phyloP scores from a whole-genome alignment of 64 coral and sea anemone species.

The Montipora foliosa region DNA sequence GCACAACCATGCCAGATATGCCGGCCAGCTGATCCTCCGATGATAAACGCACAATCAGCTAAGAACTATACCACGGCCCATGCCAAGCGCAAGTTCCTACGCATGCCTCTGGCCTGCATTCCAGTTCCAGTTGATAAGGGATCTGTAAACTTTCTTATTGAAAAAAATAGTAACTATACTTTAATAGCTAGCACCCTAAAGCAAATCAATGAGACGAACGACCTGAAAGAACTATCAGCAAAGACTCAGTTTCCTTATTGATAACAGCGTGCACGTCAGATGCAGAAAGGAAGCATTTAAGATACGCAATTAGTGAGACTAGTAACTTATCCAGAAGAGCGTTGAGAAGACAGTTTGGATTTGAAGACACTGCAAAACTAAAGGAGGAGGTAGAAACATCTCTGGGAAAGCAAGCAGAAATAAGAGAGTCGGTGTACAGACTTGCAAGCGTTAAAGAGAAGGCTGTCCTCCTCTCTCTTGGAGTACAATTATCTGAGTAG shows the following conservation, averaged over 20 bases:
- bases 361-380: constrained; percentile 20
- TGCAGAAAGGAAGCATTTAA: constrained; percentile 21
- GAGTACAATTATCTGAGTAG: constrained; percentile 17
- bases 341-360: constrained; percentile 24
- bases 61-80: constrained; percentile 29
- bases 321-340: constrained; percentile 26
- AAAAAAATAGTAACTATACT: constrained; percentile 33
- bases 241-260: constrained; percentile 15
- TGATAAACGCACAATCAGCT: constrained; percentile 3
- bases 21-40: constrained; percentile 5
- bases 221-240: constrained; percentile 34
- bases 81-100: constrained; percentile 21
- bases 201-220: constrained; percentile 13
- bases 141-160: constrained; percentile 33
- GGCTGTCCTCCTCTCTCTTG: constrained; percentile 33
- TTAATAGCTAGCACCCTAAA: constrained; percentile 22
- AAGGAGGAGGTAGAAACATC: constrained; percentile 10
- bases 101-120: constrained; percentile 28
- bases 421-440: constrained; percentile 4
- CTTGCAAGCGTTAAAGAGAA: constrained; percentile 17
- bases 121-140: constrained; percentile 14
- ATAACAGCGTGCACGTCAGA: constrained; percentile 13
- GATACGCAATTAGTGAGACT: constrained; percentile 34
- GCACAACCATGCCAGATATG: constrained; percentile 29
- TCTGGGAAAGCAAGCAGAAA: constrained; percentile 23